Base-by-base conservation (phyloP, 2,113 vertebrate genomes). In the zebrafish (Danio rerio) region DNA sequence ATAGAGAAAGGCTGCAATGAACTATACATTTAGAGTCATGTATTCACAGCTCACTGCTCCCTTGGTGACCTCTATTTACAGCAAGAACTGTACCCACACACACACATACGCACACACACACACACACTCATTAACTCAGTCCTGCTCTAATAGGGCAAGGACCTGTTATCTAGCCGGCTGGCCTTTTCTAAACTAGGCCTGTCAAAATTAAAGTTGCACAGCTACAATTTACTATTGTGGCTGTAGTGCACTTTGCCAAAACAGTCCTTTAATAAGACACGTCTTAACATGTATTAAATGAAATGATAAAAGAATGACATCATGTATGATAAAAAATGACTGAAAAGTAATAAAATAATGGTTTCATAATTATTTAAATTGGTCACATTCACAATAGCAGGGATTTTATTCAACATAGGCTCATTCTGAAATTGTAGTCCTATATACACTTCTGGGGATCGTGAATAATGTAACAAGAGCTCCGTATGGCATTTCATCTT, bases 31-130 rank as follows among this genome's bases (percentile, higher is more conserved):
- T 42, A 72, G 9, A 59, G 18, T 16, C n/a, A 58, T 20, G 6
- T 45, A 45, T 75, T 75, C 20, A 71, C 72, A 58, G 53, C 40
- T 74, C 21, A 43, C 21, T 15, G 50, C 40, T 74, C 53, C 7
- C 10, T 74, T 52, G 16, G 40, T 58, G 40, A 59, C 72, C 40
- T 43, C 53, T 75, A 12, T 59, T 43, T 56, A 73, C 52, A 73
- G 9, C 31, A 0, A n/a, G 31, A 55, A 73, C 52, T 73, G 9
- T 9, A 21, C 10, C 8, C 18, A 61, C 8, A 10, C 42, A 18
- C 15, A 10, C 9, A 18, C 66, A 20, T 16, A 69, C n/a, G 10
- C 7, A 15, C 31, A 47, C 43, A 49, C 66, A 18, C 6, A 49
- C 45, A 49, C n/a, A 58, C 53, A 55, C 53, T 20, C 53, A 58